Evolutionary conservation across 2,888 invertebrate genomes (phyloP).

Genomic region (Nomada ruficornis): DNA sequence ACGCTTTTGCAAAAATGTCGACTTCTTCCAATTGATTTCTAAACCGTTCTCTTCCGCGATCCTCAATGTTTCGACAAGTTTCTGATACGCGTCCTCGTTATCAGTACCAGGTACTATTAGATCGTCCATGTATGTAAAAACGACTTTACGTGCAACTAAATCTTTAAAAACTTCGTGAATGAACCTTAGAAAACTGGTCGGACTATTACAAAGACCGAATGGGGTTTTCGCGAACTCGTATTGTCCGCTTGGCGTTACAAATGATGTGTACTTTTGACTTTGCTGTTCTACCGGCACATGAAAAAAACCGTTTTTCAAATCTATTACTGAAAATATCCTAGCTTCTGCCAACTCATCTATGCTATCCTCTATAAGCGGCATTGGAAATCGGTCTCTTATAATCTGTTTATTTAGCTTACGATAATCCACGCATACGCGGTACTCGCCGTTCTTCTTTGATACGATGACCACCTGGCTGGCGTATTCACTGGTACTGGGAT

Average conservation of each 20-base stretch:
- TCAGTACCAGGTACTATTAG: slow-evolving; percentile 26
- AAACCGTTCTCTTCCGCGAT: slow-evolving; percentile 10
- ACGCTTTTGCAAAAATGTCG: not conserved
- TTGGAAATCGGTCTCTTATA: slow-evolving; percentile 13
- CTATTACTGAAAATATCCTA: no score
- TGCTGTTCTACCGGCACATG: slow-evolving; percentile 13
- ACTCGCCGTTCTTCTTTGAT: slow-evolving; percentile 20
- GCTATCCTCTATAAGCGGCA: slow-evolving; percentile 22
- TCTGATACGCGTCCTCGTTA: not conserved
- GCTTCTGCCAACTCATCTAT: slow-evolving; percentile 7
- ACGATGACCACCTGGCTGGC: slow-evolving; percentile 22
- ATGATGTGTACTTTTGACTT: slow-evolving; percentile 8
- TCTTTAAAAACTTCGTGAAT: slow-evolving; percentile 9
- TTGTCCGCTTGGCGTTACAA: slow-evolving; percentile 5
- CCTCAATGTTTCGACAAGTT: not conserved
- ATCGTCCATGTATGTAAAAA: slow-evolving; percentile 12
- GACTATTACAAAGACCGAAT: slow-evolving; percentile 12
- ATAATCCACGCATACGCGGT: slow-evolving; percentile 23
- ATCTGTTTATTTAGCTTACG: slow-evolving; percentile 19
- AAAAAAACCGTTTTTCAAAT: slow-evolving; percentile 4
- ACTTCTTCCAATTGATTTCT: slow-evolving; percentile 14
- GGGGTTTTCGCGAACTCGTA: slow-evolving; percentile 15
- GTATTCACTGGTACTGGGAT: slow-evolving; percentile 6
- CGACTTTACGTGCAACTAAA: not conserved
- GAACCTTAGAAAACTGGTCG: slow-evolving; percentile 18